These are phyloP conservation scores for Aspidoscelis tigris DNA, from an alignment of 2,113 vertebrate species.

Conservation along the genomic window DNA sequence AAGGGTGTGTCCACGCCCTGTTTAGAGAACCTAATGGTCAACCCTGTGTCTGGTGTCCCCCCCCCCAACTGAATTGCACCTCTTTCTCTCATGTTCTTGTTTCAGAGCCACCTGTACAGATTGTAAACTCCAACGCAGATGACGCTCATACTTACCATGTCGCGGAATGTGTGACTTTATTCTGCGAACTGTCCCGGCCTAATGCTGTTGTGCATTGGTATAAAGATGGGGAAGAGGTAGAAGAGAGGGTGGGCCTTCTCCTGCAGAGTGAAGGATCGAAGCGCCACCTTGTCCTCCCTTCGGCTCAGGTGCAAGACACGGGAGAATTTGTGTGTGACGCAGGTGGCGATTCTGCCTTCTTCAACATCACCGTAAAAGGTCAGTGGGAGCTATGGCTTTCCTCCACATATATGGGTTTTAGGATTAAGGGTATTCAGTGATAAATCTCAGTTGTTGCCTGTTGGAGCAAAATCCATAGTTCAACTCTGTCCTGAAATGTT, in stretches of 20 bases:
- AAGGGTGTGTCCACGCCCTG: too few species aligned
- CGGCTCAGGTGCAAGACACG: slow-evolving; percentile 77
- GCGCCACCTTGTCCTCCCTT: slow-evolving; percentile 84
- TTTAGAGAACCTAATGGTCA: too few species aligned
- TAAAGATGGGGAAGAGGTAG: slow-evolving; percentile 86
- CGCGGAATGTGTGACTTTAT: slow-evolving; percentile 85
- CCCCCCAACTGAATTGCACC: too few species aligned
- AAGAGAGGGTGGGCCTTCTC: slow-evolving; percentile 69
- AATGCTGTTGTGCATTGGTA: slow-evolving; percentile 84
- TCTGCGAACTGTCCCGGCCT: slow-evolving; percentile 87
- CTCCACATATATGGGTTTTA: too few species aligned
- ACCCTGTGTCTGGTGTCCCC: too few species aligned
- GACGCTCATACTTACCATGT: slow-evolving; percentile 79
- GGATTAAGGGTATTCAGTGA: too few species aligned
- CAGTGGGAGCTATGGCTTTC: too few species aligned
- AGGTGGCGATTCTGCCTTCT: slow-evolving; percentile 64
- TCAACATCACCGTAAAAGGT: too few species aligned
- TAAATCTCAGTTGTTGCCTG: too few species aligned
- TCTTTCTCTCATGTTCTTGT: not conserved
- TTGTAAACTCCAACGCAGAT: slow-evolving; percentile 81
- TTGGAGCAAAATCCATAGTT: too few species aligned
- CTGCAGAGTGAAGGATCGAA: slow-evolving; percentile 83
- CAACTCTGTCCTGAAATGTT: too few species aligned
- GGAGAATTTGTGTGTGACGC: slow-evolving; percentile 84
- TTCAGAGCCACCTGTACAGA: slow-evolving; percentile 85